Percentiles rank a stretch among this genome's conserved stretches.
These are phyloP conservation scores for Aethina tumida DNA, from an alignment of 1,140 invertebrate genomes.

Conservation along the genomic window DNA sequence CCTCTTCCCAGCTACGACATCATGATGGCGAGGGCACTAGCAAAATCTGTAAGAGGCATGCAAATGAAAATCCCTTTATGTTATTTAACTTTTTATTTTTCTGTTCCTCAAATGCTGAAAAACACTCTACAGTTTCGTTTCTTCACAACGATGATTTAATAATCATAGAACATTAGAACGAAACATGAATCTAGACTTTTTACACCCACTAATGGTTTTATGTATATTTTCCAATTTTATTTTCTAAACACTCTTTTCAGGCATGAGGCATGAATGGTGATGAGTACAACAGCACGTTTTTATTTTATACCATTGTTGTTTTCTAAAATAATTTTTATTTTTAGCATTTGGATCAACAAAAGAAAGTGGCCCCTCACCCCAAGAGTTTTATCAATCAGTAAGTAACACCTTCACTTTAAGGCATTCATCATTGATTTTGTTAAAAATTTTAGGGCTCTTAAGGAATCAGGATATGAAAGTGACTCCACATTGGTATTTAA, in stretches of 20 bases:
- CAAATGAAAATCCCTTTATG: conserved; percentile 5
- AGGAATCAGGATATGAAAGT: conserved; percentile 83
- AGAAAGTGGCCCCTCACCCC: conserved; percentile 41
- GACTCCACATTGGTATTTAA: conserved; percentile 80
- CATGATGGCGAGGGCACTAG: conserved; percentile 50
- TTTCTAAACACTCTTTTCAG: too few species aligned
- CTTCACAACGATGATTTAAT: too few species aligned
- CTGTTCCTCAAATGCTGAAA: too few species aligned
- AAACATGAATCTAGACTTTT: too few species aligned
- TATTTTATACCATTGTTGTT: conserved; percentile 1
- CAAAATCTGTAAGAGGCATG: conserved; percentile 51
- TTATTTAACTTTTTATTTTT: background rate
- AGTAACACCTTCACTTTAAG: conserved; percentile 29
- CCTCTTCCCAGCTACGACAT: conserved; percentile 51
- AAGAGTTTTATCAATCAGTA: conserved; percentile 66
- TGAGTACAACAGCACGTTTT: background rate
- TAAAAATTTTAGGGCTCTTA: conserved; percentile 53
- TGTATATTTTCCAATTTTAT: too few species aligned
- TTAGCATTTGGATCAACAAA: conserved; percentile 53
- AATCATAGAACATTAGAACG: too few species aligned
- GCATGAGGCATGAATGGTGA: conserved; percentile 7
- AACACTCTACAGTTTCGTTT: too few species aligned
- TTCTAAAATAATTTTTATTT: too few species aligned
- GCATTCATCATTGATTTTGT: conserved; percentile 7
- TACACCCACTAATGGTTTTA: too few species aligned